Evolutionary conservation across 2,797 vertebrate genomes (phyloP).

Genomic region (Crocidura indochinensis): DNA sequence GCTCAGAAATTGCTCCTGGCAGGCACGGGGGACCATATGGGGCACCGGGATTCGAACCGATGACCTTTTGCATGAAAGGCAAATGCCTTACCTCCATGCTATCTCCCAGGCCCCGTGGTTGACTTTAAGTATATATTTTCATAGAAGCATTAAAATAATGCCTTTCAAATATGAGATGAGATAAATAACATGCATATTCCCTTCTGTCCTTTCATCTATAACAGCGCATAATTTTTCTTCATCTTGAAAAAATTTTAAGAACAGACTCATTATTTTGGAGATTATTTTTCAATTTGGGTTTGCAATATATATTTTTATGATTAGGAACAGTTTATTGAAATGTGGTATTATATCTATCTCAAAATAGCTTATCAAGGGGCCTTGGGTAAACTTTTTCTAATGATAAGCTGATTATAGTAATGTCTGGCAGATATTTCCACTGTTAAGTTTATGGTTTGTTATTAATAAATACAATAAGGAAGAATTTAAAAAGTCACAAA

Average conservation of each 20-base stretch:
- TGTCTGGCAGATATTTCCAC: neutral
- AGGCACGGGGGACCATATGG: no score
- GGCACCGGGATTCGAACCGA: no score
- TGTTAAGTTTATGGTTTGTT: neutral
- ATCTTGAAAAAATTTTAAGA: conserved; percentile 26
- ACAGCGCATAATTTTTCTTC: neutral
- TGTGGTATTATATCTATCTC: neutral
- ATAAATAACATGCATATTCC: neutral
- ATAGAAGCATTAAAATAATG: conserved; percentile 5
- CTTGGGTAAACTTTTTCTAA: neutral
- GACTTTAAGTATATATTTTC: conserved; percentile 33
- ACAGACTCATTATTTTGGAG: neutral
- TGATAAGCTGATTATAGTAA: neutral
- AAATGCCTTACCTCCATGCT: no score
- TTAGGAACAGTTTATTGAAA: neutral
- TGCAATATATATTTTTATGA: neutral
- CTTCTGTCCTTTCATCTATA: conserved; percentile 4
- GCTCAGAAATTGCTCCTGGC: no score
- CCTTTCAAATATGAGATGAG: neutral
- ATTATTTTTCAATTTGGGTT: neutral
- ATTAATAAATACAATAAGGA: conserved; percentile 17
- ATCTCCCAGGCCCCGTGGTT: no score
- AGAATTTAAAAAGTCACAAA: neutral
- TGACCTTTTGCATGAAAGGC: no score
- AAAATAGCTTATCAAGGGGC: fast-evolving